Base-by-base conservation (phyloP, 2,888 invertebrate genomes). In the Pristionchus maxplancki region DNA sequence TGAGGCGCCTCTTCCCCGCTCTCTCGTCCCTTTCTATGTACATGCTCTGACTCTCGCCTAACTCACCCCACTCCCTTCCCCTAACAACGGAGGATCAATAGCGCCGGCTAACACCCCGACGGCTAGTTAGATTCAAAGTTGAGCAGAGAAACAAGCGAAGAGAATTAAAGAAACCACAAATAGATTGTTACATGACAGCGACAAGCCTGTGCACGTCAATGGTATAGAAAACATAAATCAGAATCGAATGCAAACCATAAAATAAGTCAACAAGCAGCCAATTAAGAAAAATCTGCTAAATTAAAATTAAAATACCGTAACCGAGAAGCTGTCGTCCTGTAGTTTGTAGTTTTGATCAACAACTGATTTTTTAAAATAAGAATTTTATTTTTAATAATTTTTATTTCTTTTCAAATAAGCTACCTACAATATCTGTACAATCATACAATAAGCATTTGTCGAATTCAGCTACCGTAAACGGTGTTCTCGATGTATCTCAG, bases 21-120 rank as follows among this genome's bases (percentile, higher is more conserved):
- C 53, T 53, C 82, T 48, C 82, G 37, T 81, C 58, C 53, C 82
- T 82, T 53, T 83, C 83, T 83, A 58, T 58, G 83, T 83, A 53
- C 83, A 83, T 83, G 53, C 83, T 74, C 82, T 83, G 34, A 58
- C 83, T 83, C 83, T 37, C 58, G 15, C 82, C n/a, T 44, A 24
- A 11, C 78, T n/a, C 78, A 37, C 82, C 34, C 83, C 58, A 11
- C n/a, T 53, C 82, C 31, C 53, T 44, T 62, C 58, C 48, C 62
- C 83, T 83, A 83, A 58, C 83, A 58, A 58, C 53, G 53, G 24
- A 6, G 44, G 62, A 58, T 83, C 83, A 58, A 53, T 83, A 53
- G n/a, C 53, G 8, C 37, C 78, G 28, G n/a, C 78, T 28, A 78
- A 37, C 74, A 37, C 53, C 37, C 78, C 44, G 40, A 78, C 78